phyloP scores from a whole-genome alignment of 2,888 invertebrate genomes.

The Heliconius ismenius region DNA sequence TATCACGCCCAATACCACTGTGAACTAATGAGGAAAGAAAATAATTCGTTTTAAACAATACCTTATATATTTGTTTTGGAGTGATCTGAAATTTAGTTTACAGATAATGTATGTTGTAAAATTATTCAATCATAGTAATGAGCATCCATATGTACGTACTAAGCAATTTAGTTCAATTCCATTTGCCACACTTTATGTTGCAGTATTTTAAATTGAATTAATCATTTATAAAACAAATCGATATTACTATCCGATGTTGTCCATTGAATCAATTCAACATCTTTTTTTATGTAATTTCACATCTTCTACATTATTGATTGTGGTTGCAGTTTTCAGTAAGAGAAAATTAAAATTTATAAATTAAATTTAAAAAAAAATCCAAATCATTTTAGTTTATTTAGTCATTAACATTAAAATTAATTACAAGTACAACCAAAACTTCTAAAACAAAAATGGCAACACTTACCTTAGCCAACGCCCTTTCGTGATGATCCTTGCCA shows the following conservation, averaged over 20 bases:
- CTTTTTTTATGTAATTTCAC: background rate
- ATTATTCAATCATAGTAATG: background rate
- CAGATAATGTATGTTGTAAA: background rate
- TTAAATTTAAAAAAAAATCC: too few relatives aligned
- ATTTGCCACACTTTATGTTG: background rate
- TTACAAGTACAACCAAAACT: background rate
- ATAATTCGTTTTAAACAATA: too few relatives aligned
- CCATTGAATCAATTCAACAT: background rate
- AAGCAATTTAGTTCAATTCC: background rate
- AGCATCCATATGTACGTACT: background rate
- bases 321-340: too few relatives aligned
- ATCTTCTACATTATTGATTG: too few relatives aligned
- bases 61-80: too few relatives aligned
- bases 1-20: constrained; percentile 90
- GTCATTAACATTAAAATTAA: background rate
- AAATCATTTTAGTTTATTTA: background rate
- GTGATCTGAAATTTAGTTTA: too few relatives aligned
- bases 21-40: constrained; percentile 76
- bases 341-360: too few relatives aligned
- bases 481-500: constrained; percentile 15
- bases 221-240: background rate
- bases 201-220: background rate
- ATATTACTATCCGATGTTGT: background rate
- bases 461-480: constrained; percentile 18
- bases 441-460: background rate